Conservation (phyloP, 2,888 invertebrate genomes). For the Augiades crinisus region DNA sequence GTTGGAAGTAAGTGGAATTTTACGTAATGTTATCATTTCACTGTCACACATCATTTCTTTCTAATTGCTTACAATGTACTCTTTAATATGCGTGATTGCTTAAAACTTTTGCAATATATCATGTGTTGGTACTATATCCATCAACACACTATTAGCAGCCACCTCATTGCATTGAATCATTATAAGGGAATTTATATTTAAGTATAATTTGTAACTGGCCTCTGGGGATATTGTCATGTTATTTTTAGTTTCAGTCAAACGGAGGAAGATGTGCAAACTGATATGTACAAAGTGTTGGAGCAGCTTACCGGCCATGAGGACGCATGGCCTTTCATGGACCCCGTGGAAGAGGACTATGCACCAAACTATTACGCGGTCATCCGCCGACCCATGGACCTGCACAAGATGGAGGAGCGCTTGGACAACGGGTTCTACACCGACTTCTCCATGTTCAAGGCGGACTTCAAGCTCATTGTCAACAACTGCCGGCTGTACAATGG, state of each 20-base stretch:
- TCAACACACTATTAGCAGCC: not conserved
- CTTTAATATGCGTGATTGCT: not conserved
- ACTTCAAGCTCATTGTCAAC: conserved; percentile 95
- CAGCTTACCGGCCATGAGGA: conserved; percentile 93
- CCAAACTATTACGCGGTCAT: conserved; percentile 91
- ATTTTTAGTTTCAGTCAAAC: conserved; percentile 86
- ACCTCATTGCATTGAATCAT: not conserved
- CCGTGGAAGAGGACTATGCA: conserved; percentile 95
- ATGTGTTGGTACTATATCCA: not conserved
- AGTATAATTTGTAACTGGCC: not conserved
- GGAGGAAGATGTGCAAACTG: conserved; percentile 92
- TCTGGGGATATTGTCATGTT: conserved; percentile 33
- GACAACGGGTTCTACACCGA: conserved; percentile 90
- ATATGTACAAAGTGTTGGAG: conserved; percentile 95
- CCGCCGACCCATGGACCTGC: conserved; percentile 92
- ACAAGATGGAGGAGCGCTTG: conserved; percentile 92
- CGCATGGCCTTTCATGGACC: conserved; percentile 97
- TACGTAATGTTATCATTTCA: not conserved
- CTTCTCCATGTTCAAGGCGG: conserved; percentile 90
- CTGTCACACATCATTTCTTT: not conserved
- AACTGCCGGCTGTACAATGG: conserved; percentile 97
- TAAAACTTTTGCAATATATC: not conserved
- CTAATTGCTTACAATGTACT: not conserved
- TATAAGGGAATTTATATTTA: not conserved
- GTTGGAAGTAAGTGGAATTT: conserved; percentile 5